Base-by-base conservation (phyloP, 2,888 invertebrate genomes). In the Apomyelois bistriatella region DNA sequence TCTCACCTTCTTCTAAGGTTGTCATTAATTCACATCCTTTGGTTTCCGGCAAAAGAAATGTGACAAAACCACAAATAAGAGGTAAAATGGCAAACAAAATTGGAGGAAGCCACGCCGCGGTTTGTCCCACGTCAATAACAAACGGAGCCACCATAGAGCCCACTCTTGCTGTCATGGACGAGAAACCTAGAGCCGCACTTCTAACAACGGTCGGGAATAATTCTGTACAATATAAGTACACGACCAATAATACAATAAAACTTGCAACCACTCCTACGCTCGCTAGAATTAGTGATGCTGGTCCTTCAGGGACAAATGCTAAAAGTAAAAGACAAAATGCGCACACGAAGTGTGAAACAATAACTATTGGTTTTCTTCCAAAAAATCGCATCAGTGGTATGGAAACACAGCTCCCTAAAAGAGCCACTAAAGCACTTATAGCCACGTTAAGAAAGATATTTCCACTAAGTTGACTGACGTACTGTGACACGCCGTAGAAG, bases 61-160 rank as follows among this genome's bases (percentile, higher is more conserved):
- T 64, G 91, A 93, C 50, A 93, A 83, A 48, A 81, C 65, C 53
- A 0, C 87, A 86, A 50, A 94, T 64, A 0, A 95, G 64, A 0
- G 95, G 94, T 13, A 94, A 66, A 0, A 92, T 57, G 0, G 96
- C 96, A 72, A 96, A 96, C 28, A 92, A 86, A 0, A 94, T 68
- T 0, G 96, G 94, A 0, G 96, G 94, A 48, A 95, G 63, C 93
- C 93, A 94, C 0, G 65, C 53, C 7, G 85, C 79, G 0, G 89
- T 72, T 22, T 78, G 72, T 52, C 79, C 82, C 67, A 94, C 66
- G 22, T 93, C 92, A 13, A 95, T 93, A 6, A 98, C 92, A 70
- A 95, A 95, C 0, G 97, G 97, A 0, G 97, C 96, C 6, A 94
- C 63, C 91, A 97, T 96, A 0, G 97, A 96, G 0, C 98, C 98